A percentile compares a stretch with the other conserved stretches of the same genome.
phyloP scores from a whole-genome alignment of 2,888 invertebrate genomes.

The Falcaria lacertinaria region DNA sequence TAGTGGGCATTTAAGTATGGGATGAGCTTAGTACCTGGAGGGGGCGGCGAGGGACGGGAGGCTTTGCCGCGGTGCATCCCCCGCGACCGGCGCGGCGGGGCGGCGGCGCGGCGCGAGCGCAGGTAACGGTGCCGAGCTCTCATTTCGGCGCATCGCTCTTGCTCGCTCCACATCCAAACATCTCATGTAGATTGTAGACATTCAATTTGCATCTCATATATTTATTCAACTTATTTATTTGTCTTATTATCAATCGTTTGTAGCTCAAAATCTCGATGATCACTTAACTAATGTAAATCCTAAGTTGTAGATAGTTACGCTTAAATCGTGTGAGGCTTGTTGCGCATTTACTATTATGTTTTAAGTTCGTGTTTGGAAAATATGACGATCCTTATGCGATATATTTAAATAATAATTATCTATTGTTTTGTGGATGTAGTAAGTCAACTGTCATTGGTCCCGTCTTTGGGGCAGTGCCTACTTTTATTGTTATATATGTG shows the following conservation, averaged over 20 bases:
- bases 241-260: slow-evolving; percentile 37
- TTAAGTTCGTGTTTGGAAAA: slow-evolving; percentile 55
- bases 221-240: slow-evolving; percentile 34
- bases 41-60: slow-evolving; percentile 36
- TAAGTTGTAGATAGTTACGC: slow-evolving; percentile 36
- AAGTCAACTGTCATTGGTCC: slow-evolving; percentile 14
- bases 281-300: slow-evolving; percentile 13
- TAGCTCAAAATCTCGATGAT: slow-evolving; percentile 33
- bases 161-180: slow-evolving; percentile 27
- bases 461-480: slow-evolving; percentile 38
- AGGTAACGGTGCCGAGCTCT: slow-evolving; percentile 70
- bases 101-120: slow-evolving; percentile 30
- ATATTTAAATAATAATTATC: slow-evolving; percentile 43
- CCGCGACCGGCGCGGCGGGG: slow-evolving; percentile 1
- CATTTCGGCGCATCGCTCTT: slow-evolving; percentile 49
- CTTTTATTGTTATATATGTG: slow-evolving; percentile 33
- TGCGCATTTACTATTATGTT: slow-evolving; percentile 67
- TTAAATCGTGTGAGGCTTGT: slow-evolving; percentile 65
- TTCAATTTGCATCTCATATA: slow-evolving; percentile 18
- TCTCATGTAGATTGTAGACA: slow-evolving; percentile 16
- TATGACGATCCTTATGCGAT: slow-evolving; percentile 32
- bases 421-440: slow-evolving; percentile 32
- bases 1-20: slow-evolving; percentile 42
- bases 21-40: slow-evolving; percentile 21
- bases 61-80: slow-evolving; percentile 17